Evolutionary conservation across 2,797 vertebrate species (phyloP).

Genomic region (Paedocypris micromegethes): DNA sequence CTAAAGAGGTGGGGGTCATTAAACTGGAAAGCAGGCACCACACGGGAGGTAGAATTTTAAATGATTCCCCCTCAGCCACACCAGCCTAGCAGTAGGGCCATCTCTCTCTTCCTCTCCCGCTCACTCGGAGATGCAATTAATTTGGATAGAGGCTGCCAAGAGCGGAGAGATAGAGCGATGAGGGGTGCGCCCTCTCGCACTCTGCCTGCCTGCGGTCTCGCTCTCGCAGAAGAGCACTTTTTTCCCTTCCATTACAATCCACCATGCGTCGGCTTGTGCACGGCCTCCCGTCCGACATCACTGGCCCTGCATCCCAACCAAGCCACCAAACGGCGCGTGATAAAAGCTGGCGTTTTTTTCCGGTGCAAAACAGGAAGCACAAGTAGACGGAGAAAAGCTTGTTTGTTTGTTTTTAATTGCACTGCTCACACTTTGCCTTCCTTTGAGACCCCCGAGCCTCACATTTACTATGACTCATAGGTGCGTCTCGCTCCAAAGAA

Average conservation of each 20-base stretch:
- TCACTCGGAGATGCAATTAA: constrained; percentile 78
- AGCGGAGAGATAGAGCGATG: constrained; percentile 70
- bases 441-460: constrained; percentile 30
- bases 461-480: constrained; percentile 42
- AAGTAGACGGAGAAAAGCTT: constrained; percentile 8
- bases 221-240: constrained; percentile 39
- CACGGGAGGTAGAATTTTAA: constrained; percentile 79
- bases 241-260: constrained; percentile 46
- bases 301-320: constrained; percentile 31
- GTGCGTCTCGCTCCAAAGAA: constrained; percentile 42
- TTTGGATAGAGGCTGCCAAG: constrained; percentile 75
- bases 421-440: constrained; percentile 26
- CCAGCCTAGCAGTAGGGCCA: constrained; percentile 60
- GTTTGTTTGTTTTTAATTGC: constrained; percentile 39
- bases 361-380: constrained; percentile 2
- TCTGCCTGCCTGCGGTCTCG: constrained; percentile 44
- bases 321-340: constrained; percentile 9
- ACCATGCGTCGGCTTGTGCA: constrained; percentile 39
- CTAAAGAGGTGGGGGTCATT: constrained; percentile 66
- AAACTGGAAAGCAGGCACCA: constrained; percentile 76
- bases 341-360: constrained; percentile 7
- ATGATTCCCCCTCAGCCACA: constrained; percentile 75
- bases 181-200: constrained; percentile 67
- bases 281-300: constrained; percentile 42
- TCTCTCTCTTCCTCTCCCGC: constrained; percentile 59